Percentiles rank a stretch among this genome's conserved stretches.
Conservation (phyloP, 2,797 vertebrate species). For the Alcedo atthis region DNA sequence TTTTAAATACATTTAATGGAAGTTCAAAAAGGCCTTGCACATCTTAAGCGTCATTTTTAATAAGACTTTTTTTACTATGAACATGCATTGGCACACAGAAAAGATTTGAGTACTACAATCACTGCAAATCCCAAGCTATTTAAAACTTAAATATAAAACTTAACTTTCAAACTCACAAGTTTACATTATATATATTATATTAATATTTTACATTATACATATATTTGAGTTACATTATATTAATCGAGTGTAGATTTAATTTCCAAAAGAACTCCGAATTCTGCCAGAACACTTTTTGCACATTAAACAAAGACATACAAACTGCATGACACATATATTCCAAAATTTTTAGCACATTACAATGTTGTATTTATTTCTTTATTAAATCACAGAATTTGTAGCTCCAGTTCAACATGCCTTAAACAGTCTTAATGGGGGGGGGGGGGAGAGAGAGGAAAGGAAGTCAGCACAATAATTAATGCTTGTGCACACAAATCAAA, state of each 20-base stretch:
- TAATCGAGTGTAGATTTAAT: background rate
- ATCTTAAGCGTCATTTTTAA: background rate
- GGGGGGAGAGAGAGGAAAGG: background rate
- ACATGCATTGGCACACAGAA: background rate
- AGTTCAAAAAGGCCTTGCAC: background rate
- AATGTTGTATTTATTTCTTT: background rate
- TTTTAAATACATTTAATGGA: background rate
- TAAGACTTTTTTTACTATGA: background rate
- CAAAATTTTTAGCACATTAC: background rate
- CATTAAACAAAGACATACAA: background rate
- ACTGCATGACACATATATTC: background rate
- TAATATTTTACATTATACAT: too few relatives aligned
- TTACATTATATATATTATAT: too few relatives aligned
- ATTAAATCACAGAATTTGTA: background rate
- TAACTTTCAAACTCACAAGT: background rate
- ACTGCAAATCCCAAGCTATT: background rate
- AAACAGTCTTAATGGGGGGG: background rate
- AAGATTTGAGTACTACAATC: background rate
- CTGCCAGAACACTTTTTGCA: background rate
- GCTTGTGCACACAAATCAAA: background rate
- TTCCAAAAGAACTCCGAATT: background rate
- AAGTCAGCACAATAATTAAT: background rate
- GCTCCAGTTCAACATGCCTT: background rate
- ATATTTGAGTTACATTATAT: background rate
- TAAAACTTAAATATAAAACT: background rate